A percentile compares a stretch with the other conserved stretches of the same genome.
Evolutionary conservation across 30 jellyfish, hydroid and myxozoan species (phyloP).

Genomic region (Chrysaora quinquecirrha): DNA sequence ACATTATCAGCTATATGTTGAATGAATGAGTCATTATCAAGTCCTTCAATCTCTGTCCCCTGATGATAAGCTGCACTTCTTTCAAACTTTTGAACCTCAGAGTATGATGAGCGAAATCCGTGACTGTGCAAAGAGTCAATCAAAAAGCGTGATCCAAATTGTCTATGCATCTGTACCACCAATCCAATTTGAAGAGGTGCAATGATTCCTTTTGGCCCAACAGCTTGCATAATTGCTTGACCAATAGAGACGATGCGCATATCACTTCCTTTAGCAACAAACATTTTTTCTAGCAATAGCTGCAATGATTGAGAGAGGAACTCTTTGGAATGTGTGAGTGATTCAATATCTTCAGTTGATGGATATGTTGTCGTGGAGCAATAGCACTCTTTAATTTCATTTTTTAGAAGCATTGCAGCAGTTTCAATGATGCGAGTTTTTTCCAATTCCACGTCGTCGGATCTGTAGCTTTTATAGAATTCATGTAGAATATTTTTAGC

Average conservation of each 20-base stretch:
- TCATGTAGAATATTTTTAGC: background rate
- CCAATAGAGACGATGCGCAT: slow-evolving; percentile 19
- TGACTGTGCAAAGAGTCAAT: background rate
- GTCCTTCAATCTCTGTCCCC: slow-evolving; percentile 2
- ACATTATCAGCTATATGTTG: slow-evolving; percentile 5
- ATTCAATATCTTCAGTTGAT: background rate
- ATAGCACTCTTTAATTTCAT: background rate
- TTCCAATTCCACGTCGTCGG: slow-evolving; percentile 2
- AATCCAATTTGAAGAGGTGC: slow-evolving; percentile 28
- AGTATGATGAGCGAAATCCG: slow-evolving; percentile 5
- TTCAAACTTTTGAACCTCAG: background rate
- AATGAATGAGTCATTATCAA: background rate
- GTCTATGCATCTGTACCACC: slow-evolving; percentile 19
- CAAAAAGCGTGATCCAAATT: slow-evolving; percentile 13
- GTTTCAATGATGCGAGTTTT: slow-evolving; percentile 1
- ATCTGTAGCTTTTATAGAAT: background rate
- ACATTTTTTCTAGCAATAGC: background rate
- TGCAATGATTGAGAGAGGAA: background rate
- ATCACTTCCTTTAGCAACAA: background rate
- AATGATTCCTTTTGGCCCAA: slow-evolving; percentile 18
- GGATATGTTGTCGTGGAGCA: slow-evolving; percentile 1
- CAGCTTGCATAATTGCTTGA: slow-evolving; percentile 48
- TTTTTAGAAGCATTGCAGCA: background rate
- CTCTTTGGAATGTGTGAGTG: background rate
- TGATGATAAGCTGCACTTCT: background rate